Conservation (phyloP, 2,113 vertebrate genomes). For the Chaetorhynchus papuensis region DNA sequence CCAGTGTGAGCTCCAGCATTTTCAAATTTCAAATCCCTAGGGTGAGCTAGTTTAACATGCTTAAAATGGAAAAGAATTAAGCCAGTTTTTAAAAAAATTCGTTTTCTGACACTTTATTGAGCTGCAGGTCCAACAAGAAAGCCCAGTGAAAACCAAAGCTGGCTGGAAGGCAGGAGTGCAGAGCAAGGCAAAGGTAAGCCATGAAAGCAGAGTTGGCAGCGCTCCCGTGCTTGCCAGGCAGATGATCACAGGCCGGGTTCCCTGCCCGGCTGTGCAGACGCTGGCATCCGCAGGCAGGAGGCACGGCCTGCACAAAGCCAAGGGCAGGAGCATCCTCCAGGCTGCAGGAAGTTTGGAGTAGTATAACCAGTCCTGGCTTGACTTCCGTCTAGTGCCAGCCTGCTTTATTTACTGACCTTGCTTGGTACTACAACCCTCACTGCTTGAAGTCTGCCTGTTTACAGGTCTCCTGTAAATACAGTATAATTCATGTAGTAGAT, state of each 20-base stretch:
- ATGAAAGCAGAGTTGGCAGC: not conserved
- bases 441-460: not conserved
- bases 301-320: not conserved
- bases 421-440: not conserved
- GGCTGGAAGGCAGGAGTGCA: not conserved
- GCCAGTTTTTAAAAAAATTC: accelerated
- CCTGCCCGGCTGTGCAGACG: accelerated
- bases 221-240: accelerated
- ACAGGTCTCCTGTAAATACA: not conserved
- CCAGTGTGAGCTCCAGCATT: accelerated
- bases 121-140: not conserved
- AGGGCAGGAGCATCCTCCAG: not conserved
- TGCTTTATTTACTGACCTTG: not conserved
- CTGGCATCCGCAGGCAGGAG: not conserved
- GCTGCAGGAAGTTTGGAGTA: not conserved
- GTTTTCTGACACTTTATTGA: not conserved
- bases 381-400: not conserved
- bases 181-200: not conserved
- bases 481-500: not conserved
- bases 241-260: accelerated
- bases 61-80: not conserved
- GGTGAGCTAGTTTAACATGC: not conserved
- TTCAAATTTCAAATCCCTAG: not conserved
- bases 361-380: too few relatives aligned
- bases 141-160: not conserved